Evolutionary conservation across 1,140 invertebrate species (phyloP).

Genomic region (Pseudomyrmex sp.): DNA sequence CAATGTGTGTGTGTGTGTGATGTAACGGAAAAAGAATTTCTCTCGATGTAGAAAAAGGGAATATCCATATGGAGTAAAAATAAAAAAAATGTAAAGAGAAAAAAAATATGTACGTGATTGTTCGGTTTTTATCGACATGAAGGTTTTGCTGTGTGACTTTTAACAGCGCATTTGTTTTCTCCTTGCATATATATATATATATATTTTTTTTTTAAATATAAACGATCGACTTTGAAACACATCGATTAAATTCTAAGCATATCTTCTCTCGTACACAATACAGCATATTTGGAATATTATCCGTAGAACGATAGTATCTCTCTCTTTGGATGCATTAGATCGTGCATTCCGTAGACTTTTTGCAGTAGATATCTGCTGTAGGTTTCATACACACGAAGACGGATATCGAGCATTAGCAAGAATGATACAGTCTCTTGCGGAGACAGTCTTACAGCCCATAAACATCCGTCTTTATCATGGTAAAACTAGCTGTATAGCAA

Average conservation of each 20-base stretch:
- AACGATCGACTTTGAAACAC: not conserved
- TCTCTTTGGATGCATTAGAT: not conserved
- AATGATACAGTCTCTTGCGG: not conserved
- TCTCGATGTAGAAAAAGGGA: not conserved
- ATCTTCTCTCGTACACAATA: not conserved
- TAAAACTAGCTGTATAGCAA: not conserved
- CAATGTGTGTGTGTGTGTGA: not conserved
- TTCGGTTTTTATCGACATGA: constrained; percentile 11
- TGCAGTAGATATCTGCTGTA: not conserved
- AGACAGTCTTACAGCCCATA: not conserved
- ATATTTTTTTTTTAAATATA: not conserved
- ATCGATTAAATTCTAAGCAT: constrained; percentile 32
- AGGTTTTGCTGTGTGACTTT: constrained; percentile 25
- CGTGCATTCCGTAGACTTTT: constrained; percentile 29
- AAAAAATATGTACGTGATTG: not conserved
- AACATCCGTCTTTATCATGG: constrained; percentile 4
- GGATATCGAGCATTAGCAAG: constrained; percentile 9
- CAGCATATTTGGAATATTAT: constrained; percentile 22
- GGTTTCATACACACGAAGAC: not conserved
- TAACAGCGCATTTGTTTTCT: not conserved
- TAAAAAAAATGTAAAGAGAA: not conserved
- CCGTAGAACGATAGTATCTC: constrained; percentile 22
- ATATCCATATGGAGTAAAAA: not conserved
- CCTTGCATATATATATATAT: no score
- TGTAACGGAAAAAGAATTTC: not conserved